Conservation (phyloP, 1,140 invertebrate genomes). For the Sitophilus oryzae region DNA sequence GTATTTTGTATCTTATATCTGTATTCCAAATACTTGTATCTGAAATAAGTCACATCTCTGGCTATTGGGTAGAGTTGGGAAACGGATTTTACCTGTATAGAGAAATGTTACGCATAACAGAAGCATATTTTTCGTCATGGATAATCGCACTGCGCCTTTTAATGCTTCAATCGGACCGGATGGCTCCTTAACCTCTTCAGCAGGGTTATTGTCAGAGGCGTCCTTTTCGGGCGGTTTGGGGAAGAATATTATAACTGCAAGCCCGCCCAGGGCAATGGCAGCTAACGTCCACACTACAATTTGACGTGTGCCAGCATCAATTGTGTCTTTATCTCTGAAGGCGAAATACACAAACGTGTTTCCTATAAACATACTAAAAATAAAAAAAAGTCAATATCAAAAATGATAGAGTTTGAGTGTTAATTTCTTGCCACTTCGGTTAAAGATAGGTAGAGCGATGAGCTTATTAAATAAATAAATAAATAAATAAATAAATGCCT, state of each 20-base stretch:
- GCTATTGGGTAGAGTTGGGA: not conserved
- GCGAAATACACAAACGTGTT: slow-evolving; percentile 90
- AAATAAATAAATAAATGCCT: too few relatives aligned
- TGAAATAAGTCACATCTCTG: too few relatives aligned
- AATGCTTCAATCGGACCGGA: slow-evolving; percentile 60
- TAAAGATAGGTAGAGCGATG: too few relatives aligned
- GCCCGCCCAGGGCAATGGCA: slow-evolving; percentile 60
- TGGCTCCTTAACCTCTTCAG: slow-evolving; percentile 51
- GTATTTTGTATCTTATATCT: not conserved
- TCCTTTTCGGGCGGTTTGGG: slow-evolving; percentile 49
- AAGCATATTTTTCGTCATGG: slow-evolving; percentile 78
- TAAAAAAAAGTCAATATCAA: not conserved
- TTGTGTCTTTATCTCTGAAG: slow-evolving; percentile 68
- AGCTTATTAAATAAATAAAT: too few relatives aligned
- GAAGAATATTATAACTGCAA: slow-evolving; percentile 61
- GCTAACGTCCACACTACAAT: slow-evolving; percentile 72
- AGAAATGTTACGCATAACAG: slow-evolving; percentile 79
- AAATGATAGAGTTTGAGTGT: too few relatives aligned
- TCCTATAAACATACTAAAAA: slow-evolving; percentile 81
- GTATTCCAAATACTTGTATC: too few relatives aligned
- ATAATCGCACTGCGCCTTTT: slow-evolving; percentile 65
- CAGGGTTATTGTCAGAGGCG: slow-evolving; percentile 47
- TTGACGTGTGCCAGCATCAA: slow-evolving; percentile 59
- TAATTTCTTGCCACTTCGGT: too few relatives aligned
- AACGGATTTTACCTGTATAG: slow-evolving; percentile 73